Evolutionary conservation across 2,797 vertebrate species (phyloP), one percentile per base, ranked within the genome.

Genomic region (Galago senegalensis): DNA sequence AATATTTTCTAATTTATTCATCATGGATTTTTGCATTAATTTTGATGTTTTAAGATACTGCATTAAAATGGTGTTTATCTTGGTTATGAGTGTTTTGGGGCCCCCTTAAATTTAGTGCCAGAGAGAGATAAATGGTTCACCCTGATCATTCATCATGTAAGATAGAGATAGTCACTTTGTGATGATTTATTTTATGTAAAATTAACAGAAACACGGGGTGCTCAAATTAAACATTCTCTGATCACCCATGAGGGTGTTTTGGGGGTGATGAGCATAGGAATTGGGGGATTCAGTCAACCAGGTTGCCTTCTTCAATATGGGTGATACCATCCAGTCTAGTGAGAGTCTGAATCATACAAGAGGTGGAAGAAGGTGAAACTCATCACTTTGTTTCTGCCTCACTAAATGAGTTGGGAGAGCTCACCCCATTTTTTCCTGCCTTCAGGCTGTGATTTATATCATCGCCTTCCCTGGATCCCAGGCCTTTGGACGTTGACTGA

Each of bases 1-100:
- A 37, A 20, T 10, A 23, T 75, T 92, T 93, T 43, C 72, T 31
- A 69, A 23, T 75, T 79, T 77, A n/a, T 34, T 87, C 34, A 49
- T 27, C 21, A 69, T 72, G 7, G 12, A 18, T 65, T 46, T 85
- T 69, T 69, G 5, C 25, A 85, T 73, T 73, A 43, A 37, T 91
- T 80, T 91, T 93, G 1, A 88, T 75, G 86, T 94, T 87, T 23
- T 23, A n/a, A 89, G 92, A 21, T 27, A 67, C n/a, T 53, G 0
- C 18, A 82, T 4, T 53, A 18, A 70, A 60, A 37, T 46, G 18
- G 9, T 43, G 73, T 83, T 61, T 29, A 27, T 65, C 18, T 83
- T 31, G 11, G 1, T 25, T 65, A 46, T 25, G 49, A 65, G 4
- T 31, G 49, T 60, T 84, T 87, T 20, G 16, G n/a, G 10, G 2